These are phyloP conservation scores for Macropus fuliginosus DNA, from an alignment of 2,797 vertebrate genomes.

Conservation along the genomic window DNA sequence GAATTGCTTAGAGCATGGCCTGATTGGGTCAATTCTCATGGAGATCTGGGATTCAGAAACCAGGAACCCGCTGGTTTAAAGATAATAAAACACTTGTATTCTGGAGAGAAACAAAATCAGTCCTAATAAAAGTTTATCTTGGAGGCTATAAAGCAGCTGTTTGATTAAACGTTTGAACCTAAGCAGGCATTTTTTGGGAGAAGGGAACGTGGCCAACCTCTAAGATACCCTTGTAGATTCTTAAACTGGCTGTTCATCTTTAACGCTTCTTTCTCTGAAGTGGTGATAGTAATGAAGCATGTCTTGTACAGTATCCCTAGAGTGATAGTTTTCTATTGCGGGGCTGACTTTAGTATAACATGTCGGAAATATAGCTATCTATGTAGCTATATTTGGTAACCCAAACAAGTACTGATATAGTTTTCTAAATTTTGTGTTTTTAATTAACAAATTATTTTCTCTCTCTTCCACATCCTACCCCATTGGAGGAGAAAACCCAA, in stretches of 20 bases:
- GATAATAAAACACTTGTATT: neutral
- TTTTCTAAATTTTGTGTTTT: neutral
- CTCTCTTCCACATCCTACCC: neutral
- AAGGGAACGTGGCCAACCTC: neutral
- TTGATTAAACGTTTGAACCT: neutral
- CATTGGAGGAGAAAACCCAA: neutral
- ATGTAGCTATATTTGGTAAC: neutral
- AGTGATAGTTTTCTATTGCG: neutral
- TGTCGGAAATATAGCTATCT: too few species aligned
- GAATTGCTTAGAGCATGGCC: neutral
- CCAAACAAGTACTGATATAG: neutral
- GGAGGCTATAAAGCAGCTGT: neutral
- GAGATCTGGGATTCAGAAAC: conserved; percentile 9
- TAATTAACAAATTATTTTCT: neutral
- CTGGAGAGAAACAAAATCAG: conserved; percentile 13
- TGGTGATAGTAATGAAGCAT: neutral
- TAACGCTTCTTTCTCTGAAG: neutral
- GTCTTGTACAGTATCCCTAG: neutral
- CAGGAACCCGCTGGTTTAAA: neutral
- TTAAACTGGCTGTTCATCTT: neutral
- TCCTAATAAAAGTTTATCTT: neutral
- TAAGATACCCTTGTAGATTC: neutral
- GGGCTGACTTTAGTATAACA: too few species aligned
- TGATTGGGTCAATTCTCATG: neutral
- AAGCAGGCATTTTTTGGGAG: neutral